Evolutionary conservation across 2,113 vertebrate species (phyloP).

Genomic region (Crypturellus undulatus): DNA sequence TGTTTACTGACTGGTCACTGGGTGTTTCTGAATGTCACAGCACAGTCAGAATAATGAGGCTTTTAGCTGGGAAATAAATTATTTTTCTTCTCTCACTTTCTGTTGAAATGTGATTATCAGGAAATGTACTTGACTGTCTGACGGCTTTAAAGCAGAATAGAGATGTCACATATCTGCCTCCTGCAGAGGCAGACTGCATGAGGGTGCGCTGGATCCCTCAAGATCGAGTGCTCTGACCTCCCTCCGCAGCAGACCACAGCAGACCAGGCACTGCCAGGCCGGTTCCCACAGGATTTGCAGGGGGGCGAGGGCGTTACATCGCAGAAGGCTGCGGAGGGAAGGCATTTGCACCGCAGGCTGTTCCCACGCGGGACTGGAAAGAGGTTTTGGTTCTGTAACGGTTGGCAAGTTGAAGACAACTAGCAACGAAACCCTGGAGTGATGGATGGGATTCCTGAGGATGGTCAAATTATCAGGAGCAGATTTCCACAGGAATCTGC

Average conservation of each 20-base stretch:
- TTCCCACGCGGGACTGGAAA: conserved; percentile 55
- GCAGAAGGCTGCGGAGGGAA: neutral
- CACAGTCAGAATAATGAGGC: neutral
- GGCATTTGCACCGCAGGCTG: conserved; percentile 6
- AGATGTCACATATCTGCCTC: neutral
- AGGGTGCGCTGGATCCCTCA: conserved; percentile 22
- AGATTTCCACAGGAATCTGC: neutral
- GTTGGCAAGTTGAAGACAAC: conserved; percentile 18
- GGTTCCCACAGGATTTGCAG: neutral
- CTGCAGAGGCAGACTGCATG: neutral
- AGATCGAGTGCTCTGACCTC: conserved; percentile 4
- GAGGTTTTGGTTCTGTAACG: conserved; percentile 32
- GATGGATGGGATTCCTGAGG: neutral
- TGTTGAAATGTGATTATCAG: conserved; percentile 4
- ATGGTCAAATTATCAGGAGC: neutral
- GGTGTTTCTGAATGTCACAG: neutral
- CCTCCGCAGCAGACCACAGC: conserved; percentile 8
- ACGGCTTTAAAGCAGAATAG: conserved; percentile 43
- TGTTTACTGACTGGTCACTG: neutral
- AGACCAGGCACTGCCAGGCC: neutral
- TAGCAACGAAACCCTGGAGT: conserved; percentile 20
- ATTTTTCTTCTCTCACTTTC: neutral
- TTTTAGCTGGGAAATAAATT: neutral
- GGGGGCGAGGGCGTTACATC: neutral
- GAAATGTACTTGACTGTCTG: conserved; percentile 26